Evolutionary conservation across 2,113 vertebrate genomes (phyloP).

Genomic region (Laticauda laticaudata): DNA sequence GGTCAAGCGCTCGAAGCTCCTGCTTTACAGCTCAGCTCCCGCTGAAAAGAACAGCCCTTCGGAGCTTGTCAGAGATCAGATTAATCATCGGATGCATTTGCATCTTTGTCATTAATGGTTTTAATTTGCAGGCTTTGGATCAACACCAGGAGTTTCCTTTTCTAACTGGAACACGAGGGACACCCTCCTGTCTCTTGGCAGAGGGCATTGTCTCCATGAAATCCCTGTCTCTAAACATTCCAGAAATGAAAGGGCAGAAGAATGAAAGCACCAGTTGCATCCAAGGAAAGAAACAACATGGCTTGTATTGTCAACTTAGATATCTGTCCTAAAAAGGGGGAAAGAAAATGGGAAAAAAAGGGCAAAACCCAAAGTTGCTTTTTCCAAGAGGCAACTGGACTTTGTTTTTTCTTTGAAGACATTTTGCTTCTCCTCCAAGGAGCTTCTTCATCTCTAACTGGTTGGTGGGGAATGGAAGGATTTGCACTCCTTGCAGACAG

Average conservation of each 20-base stretch:
- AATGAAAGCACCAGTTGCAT: background rate
- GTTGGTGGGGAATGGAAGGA: background rate
- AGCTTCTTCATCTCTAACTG: background rate
- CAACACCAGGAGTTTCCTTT: background rate
- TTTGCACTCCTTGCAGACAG: background rate
- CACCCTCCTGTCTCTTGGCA: background rate
- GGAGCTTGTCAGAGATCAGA: constrained; percentile 26
- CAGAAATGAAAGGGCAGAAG: background rate
- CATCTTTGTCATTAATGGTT: constrained; percentile 13
- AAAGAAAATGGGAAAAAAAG: background rate
- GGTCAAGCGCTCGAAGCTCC: constrained; percentile 32
- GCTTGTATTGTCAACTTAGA: background rate
- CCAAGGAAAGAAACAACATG: background rate
- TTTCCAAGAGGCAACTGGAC: background rate
- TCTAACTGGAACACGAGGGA: background rate
- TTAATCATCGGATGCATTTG: constrained; percentile 36
- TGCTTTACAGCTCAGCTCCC: background rate
- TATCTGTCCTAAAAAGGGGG: background rate
- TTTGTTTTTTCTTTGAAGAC: background rate
- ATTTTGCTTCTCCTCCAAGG: background rate
- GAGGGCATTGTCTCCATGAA: background rate
- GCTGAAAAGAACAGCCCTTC: constrained; percentile 26
- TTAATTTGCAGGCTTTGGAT: constrained; percentile 33
- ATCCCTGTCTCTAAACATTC: background rate
- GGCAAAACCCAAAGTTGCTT: background rate